Percentiles rank a stretch among this genome's conserved stretches.
Evolutionary conservation across 2,888 invertebrate species (phyloP).

Genomic region (Laspeyria flexula): DNA sequence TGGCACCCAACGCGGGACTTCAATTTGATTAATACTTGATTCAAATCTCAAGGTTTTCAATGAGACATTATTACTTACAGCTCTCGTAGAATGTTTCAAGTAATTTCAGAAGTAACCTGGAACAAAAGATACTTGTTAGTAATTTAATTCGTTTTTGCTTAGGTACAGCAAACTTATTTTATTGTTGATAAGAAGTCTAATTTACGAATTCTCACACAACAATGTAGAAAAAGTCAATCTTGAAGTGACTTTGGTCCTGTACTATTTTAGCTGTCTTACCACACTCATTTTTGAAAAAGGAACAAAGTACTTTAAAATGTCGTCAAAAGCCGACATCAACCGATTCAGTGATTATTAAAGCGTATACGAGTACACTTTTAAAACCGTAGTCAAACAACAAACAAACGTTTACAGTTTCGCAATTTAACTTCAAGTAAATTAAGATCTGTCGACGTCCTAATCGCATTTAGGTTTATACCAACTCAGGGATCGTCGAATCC

Average conservation of each 20-base stretch:
- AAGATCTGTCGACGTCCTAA: conserved; percentile 19
- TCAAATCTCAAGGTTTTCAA: conserved; percentile 1
- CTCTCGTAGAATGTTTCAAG: conserved; percentile 3
- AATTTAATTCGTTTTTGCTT: too few species aligned
- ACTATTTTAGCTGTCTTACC: too few species aligned
- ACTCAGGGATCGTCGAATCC: conserved; percentile 8
- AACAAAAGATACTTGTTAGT: conserved; percentile 10
- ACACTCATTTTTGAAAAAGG: too few species aligned
- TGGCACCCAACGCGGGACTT: conserved; percentile 39
- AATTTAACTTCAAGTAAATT: conserved; percentile 23
- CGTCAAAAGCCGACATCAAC: too few species aligned
- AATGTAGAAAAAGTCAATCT: too few species aligned
- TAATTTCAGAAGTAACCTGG: conserved; percentile 19
- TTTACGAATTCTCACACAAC: too few species aligned
- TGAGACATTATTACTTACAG: conserved; percentile 17
- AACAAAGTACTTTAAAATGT: too few species aligned
- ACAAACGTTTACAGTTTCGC: not conserved
- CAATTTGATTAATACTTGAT: conserved; percentile 13
- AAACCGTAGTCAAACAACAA: not conserved
- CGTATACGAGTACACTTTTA: not conserved
- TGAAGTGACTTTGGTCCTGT: too few species aligned
- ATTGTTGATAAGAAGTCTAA: too few species aligned
- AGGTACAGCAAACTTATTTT: too few species aligned
- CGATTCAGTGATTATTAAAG: too few species aligned
- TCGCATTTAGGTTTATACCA: conserved; percentile 35